Percentiles rank a stretch among this genome's conserved stretches.
Evolutionary conservation across 2,888 invertebrate species (phyloP).

Genomic region (Drosophila meridiana): DNA sequence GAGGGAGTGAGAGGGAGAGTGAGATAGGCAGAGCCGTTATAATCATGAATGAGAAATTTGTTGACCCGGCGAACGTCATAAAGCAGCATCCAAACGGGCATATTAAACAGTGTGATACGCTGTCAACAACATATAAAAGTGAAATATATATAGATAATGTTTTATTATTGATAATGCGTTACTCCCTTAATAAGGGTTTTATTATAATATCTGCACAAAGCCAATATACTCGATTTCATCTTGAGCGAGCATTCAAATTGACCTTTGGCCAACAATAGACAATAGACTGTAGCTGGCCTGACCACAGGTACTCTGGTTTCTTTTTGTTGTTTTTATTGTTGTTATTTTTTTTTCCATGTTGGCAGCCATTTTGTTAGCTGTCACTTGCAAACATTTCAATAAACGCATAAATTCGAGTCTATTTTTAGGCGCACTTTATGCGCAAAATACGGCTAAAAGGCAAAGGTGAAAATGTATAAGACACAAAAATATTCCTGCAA

Average conservation of each 20-base stretch:
- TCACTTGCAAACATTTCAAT: slow-evolving; percentile 63
- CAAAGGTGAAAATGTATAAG: slow-evolving; percentile 5
- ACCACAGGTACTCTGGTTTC: slow-evolving; percentile 51
- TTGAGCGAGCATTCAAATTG: slow-evolving; percentile 21
- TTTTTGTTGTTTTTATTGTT: slow-evolving; percentile 14
- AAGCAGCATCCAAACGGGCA: slow-evolving; percentile 18
- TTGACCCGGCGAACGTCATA: slow-evolving; percentile 31
- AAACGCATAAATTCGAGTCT: slow-evolving; percentile 66
- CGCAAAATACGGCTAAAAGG: neutral
- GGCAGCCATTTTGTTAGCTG: slow-evolving; percentile 47
- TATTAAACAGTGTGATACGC: neutral
- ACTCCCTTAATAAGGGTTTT: no score
- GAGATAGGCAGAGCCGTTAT: slow-evolving; percentile 46
- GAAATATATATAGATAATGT: neutral
- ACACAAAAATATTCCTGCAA: slow-evolving; percentile 5
- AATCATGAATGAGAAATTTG: slow-evolving; percentile 75
- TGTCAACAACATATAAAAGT: neutral
- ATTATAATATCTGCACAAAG: no score
- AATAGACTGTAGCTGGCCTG: slow-evolving; percentile 13
- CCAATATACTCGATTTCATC: neutral
- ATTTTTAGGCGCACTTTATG: slow-evolving; percentile 59
- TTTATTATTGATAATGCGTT: neutral
- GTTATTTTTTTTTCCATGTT: slow-evolving; percentile 16
- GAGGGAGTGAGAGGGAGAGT: neutral
- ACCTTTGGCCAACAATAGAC: slow-evolving; percentile 43